phyloP scores from a whole-genome alignment of 2,888 invertebrate species.

The Polia nebulosa region DNA sequence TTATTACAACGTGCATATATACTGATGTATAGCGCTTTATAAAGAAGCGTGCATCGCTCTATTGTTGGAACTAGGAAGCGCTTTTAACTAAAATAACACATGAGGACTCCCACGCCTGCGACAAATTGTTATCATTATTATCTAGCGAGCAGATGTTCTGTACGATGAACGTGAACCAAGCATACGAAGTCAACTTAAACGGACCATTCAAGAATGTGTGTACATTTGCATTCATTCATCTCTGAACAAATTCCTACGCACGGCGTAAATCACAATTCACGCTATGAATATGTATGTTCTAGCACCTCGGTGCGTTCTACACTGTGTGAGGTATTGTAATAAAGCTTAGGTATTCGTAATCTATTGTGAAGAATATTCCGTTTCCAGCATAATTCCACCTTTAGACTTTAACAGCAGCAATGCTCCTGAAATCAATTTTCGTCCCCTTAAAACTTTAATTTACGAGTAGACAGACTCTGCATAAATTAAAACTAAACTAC shows the following conservation, averaged over 20 bases:
- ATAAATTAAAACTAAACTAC: constrained; percentile 52
- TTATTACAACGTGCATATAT: constrained; percentile 26
- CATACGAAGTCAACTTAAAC: constrained; percentile 33
- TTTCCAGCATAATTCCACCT: background rate
- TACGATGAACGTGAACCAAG: constrained; percentile 29
- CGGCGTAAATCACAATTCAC: constrained; percentile 47
- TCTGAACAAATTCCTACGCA: constrained; percentile 55
- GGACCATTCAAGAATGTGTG: constrained; percentile 59
- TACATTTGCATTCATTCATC: constrained; percentile 66
- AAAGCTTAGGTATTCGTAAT: background rate
- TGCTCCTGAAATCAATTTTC: constrained; percentile 30
- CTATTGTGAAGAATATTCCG: constrained; percentile 2
- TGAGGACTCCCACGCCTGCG: constrained; percentile 70
- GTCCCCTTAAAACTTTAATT: constrained; percentile 22
- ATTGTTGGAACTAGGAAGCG: constrained; percentile 70
- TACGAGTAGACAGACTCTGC: constrained; percentile 27
- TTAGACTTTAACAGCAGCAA: background rate
- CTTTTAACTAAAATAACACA: constrained; percentile 75
- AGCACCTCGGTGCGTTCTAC: constrained; percentile 43
- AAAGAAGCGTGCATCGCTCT: constrained; percentile 57
- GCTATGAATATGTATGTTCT: constrained; percentile 57
- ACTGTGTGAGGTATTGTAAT: constrained; percentile 44
- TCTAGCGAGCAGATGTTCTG: constrained; percentile 57
- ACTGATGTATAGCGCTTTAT: constrained; percentile 33
- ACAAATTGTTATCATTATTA: constrained; percentile 59